A percentile compares a stretch with the other conserved stretches of the same genome.
These are phyloP conservation scores for Apamea anceps DNA, from an alignment of 2,888 invertebrate species.

Conservation along the genomic window DNA sequence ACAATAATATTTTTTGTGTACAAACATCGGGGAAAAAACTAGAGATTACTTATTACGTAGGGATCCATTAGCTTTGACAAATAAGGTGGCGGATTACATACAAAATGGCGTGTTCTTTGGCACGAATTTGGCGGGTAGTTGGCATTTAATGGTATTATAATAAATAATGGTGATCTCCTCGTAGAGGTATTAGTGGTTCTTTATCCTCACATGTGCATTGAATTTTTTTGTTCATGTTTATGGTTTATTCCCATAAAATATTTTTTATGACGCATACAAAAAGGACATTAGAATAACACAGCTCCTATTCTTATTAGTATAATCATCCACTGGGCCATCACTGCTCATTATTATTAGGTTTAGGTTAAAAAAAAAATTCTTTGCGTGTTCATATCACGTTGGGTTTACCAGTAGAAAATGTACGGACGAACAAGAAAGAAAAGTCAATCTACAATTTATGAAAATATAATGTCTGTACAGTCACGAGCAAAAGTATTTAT, in stretches of 20 bases:
- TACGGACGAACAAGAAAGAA: too few species aligned
- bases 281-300: neutral
- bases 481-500: too few species aligned
- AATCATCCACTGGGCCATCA: too few species aligned
- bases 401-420: too few species aligned
- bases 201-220: constrained; percentile 53
- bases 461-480: too few species aligned
- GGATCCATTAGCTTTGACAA: constrained; percentile 81
- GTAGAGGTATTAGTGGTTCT: constrained; percentile 73
- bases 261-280: neutral
- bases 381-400: too few species aligned
- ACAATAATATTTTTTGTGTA: constrained; percentile 78
- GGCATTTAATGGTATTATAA: constrained; percentile 72
- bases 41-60: constrained; percentile 75
- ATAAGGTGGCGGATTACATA: constrained; percentile 80
- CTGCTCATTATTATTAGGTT: too few species aligned
- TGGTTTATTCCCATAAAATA: neutral
- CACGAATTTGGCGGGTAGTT: constrained; percentile 71
- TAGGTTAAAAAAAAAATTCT: too few species aligned
- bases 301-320: neutral
- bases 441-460: too few species aligned
- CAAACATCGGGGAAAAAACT: constrained; percentile 77
- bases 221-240: constrained; percentile 9
- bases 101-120: constrained; percentile 73
- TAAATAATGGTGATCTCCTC: constrained; percentile 71